phyloP scores from a whole-genome alignment of 2,113 vertebrate species.

The human region GRCh38 chr22:45688001-45688500 shows the following conservation, averaged over 20 bases:
- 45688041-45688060: too few species aligned
- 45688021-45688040: too few species aligned
- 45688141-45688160: neutral
- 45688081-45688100: neutral
- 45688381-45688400: neutral
- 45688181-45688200: neutral
- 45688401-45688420: neutral
- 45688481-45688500: neutral
- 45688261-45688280: neutral
- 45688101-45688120: neutral
- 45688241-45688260: neutral
- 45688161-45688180: neutral
- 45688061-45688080: neutral
- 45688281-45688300: neutral
- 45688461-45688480: neutral
- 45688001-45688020: too few species aligned
- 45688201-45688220: neutral
- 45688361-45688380: neutral
- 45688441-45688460: neutral
- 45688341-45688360: neutral
- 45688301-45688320: neutral
- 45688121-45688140: neutral
- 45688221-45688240: neutral
- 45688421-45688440: neutral
- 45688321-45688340: neutral